Evolutionary conservation across 2,113 vertebrate genomes (phyloP).

Genomic region (Zosterops borbonicus): DNA sequence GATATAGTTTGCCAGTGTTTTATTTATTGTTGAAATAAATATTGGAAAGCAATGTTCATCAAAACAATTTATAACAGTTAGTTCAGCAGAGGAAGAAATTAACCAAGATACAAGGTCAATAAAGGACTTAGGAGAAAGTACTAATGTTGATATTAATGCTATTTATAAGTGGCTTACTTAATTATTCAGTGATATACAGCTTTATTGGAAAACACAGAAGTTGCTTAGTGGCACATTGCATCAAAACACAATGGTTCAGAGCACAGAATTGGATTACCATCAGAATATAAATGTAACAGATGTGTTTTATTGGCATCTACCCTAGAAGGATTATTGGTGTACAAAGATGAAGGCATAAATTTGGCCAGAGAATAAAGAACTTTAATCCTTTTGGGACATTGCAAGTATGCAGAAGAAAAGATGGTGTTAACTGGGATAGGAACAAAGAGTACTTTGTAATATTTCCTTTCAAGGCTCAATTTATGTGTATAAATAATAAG

Average conservation of each 20-base stretch:
- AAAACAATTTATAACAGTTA: not conserved
- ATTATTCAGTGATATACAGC: not conserved
- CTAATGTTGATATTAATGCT: not conserved
- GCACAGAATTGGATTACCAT: not conserved
- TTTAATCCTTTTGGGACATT: not conserved
- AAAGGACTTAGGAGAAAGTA: not conserved
- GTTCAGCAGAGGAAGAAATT: not conserved
- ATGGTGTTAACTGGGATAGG: not conserved
- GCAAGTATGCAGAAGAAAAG: not conserved
- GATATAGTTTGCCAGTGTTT: not conserved
- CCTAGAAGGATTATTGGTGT: not conserved
- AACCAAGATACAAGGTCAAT: not conserved
- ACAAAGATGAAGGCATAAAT: slow-evolving; percentile 6
- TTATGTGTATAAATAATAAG: not conserved
- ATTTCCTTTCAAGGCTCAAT: not conserved
- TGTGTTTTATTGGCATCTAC: not conserved
- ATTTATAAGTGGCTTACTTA: not conserved
- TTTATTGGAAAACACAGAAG: not conserved
- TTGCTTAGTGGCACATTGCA: not conserved
- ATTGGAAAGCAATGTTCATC: not conserved
- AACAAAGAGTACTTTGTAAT: not conserved
- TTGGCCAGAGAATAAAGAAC: not conserved
- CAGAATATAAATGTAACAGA: not conserved
- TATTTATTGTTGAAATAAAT: not conserved
- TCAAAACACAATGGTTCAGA: slow-evolving; percentile 2